Conservation (phyloP, 2,888 invertebrate genomes). For the Archaeoteleia sp. region DNA sequence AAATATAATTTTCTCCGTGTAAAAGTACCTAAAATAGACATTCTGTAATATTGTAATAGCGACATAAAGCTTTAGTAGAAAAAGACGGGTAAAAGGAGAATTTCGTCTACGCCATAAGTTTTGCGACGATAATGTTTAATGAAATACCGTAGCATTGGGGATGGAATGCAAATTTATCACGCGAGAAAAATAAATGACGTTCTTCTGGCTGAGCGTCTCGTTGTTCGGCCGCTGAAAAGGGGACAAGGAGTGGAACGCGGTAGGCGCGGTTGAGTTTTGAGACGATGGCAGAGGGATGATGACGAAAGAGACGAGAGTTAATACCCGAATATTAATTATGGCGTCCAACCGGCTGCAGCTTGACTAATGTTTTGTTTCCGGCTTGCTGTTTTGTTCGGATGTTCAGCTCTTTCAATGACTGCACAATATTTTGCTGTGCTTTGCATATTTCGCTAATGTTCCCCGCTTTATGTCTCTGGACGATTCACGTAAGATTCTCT, state of each 20-base stretch:
- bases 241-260: slow-evolving; percentile 1
- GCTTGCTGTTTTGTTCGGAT: slow-evolving; percentile 53
- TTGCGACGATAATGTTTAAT: slow-evolving; percentile 62
- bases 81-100: background rate
- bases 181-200: slow-evolving; percentile 24
- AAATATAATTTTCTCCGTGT: background rate
- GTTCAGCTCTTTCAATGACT: slow-evolving; percentile 3
- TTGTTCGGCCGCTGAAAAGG: background rate
- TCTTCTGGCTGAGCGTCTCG: background rate
- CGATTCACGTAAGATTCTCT: slow-evolving; percentile 9
- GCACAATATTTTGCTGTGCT: slow-evolving; percentile 16
- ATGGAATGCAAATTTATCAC: slow-evolving; percentile 68
- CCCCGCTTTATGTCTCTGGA: background rate
- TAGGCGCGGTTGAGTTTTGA: slow-evolving; percentile 6
- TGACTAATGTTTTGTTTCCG: slow-evolving; percentile 55
- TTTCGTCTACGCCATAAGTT: slow-evolving; percentile 4
- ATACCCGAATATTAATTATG: slow-evolving; percentile 68
- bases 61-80: background rate
- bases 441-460: slow-evolving; percentile 13
- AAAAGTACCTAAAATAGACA: background rate
- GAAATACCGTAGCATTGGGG: slow-evolving; percentile 59
- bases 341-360: slow-evolving; percentile 49
- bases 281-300: slow-evolving; percentile 23
- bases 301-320: slow-evolving; percentile 55
- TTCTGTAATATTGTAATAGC: background rate